A percentile compares a stretch with the other conserved stretches of the same genome.
Conservation (phyloP, 1,140 invertebrate genomes). For the Trachymyrmex cornetzi region DNA sequence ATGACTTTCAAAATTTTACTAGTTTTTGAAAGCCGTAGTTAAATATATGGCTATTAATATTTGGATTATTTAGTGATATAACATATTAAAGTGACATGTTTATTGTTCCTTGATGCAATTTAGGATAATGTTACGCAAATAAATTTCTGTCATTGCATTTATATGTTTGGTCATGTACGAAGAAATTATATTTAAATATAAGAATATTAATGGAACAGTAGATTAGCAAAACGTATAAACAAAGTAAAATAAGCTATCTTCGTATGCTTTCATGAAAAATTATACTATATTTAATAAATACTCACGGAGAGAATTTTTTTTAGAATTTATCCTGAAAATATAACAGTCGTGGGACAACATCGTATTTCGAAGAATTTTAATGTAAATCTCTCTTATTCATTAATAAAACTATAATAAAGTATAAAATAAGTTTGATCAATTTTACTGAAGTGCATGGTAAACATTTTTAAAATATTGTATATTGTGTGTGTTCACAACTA, state of each 20-base stretch:
- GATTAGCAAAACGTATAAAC: neutral
- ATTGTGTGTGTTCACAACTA: too few relatives aligned
- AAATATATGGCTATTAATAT: neutral
- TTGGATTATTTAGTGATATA: neutral
- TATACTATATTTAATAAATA: neutral
- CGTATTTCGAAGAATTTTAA: too few relatives aligned
- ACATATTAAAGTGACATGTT: neutral
- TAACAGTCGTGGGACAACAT: too few relatives aligned
- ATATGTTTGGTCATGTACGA: neutral
- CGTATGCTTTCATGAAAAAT: slow-evolving; percentile 28
- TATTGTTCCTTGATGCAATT: neutral
- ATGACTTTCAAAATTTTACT: neutral
- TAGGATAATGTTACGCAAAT: neutral
- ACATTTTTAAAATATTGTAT: too few relatives aligned
- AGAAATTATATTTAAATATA: slow-evolving; percentile 20
- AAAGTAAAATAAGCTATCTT: neutral
- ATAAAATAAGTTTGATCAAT: too few relatives aligned
- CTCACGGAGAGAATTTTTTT: too few relatives aligned
- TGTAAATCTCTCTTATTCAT: too few relatives aligned
- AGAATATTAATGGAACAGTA: neutral
- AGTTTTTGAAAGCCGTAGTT: neutral
- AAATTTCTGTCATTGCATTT: neutral
- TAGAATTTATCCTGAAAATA: too few relatives aligned
- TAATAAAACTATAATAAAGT: too few relatives aligned
- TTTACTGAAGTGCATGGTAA: too few relatives aligned